These are phyloP conservation scores for Brachionus rubens DNA, from an alignment of 1,140 invertebrate genomes.

Conservation along the genomic window DNA sequence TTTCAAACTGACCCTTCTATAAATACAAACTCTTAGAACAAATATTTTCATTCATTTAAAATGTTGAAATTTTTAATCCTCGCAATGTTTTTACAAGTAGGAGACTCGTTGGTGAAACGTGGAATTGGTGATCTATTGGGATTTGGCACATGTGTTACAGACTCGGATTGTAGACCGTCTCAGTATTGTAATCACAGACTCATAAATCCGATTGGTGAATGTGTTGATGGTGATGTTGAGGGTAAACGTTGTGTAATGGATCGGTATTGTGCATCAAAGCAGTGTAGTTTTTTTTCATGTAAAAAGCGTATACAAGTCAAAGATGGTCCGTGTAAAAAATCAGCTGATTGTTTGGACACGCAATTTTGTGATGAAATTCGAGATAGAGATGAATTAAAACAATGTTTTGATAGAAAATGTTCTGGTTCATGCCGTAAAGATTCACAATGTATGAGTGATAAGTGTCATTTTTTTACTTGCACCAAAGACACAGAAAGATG, in stretches of 20 bases:
- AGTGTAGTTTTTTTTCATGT: constrained; percentile 41
- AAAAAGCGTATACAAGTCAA: constrained; percentile 22
- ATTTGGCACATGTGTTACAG: constrained; percentile 6
- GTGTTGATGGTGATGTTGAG: constrained; percentile 3
- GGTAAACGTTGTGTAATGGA: constrained; percentile 13
- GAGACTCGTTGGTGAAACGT: not conserved
- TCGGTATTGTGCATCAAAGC: constrained; percentile 30
- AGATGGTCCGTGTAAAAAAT: constrained; percentile 35
- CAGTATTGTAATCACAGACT: constrained; percentile 24
- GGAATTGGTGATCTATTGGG: not conserved
- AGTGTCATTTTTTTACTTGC: constrained; percentile 37
- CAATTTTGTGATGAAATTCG: constrained; percentile 32
- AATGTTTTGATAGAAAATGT: constrained; percentile 44
- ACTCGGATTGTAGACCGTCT: constrained; percentile 1
- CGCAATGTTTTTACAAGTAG: not conserved
- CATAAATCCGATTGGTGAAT: constrained; percentile 28
- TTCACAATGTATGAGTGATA: constrained; percentile 43
- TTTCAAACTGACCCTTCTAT: too few species aligned
- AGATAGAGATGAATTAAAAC: constrained; percentile 6
- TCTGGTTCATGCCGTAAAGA: constrained; percentile 13
- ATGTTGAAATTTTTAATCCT: too few species aligned
- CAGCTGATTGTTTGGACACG: constrained; percentile 23
- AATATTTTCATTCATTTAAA: too few species aligned
- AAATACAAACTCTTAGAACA: too few species aligned
- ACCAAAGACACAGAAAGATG: not conserved